phyloP scores from a whole-genome alignment of 23 tunicate species.

The Ascidia mentula region DNA sequence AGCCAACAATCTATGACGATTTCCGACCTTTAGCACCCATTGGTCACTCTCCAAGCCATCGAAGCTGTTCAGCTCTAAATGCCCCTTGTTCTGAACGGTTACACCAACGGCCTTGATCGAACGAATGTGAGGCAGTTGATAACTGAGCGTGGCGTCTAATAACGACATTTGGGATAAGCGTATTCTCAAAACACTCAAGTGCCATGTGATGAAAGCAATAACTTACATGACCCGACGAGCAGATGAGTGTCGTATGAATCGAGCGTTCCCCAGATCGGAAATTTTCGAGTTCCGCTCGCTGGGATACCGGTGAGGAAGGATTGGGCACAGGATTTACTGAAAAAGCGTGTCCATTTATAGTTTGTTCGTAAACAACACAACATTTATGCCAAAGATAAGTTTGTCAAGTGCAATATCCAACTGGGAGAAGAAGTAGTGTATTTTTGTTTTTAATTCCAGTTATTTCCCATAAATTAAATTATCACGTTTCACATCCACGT shows the following conservation, averaged over 20 bases:
- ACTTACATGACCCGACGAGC: conserved; percentile 21
- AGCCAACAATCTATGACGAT: not conserved
- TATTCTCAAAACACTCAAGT: not conserved
- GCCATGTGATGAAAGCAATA: not conserved
- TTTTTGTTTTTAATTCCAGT: no score
- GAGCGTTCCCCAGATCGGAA: conserved; percentile 20
- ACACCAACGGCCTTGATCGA: conserved; percentile 13
- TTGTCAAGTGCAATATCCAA: no score
- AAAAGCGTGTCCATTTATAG: not conserved
- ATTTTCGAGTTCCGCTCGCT: not conserved
- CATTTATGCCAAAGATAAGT: no score
- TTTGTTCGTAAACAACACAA: not conserved
- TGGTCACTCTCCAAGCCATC: not conserved
- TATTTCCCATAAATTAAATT: no score
- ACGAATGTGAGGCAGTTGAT: conserved; percentile 19
- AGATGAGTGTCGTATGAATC: conserved; percentile 13
- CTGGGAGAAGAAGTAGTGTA: no score
- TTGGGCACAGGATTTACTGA: conserved; percentile 5
- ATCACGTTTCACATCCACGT: no score
- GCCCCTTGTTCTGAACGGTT: conserved; percentile 14
- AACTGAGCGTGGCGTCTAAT: conserved; percentile 16
- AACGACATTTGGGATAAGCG: not conserved
- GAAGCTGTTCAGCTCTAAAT: conserved; percentile 20
- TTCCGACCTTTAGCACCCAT: conserved; percentile 13
- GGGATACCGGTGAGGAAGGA: conserved; percentile 19